Evolutionary conservation across 2,797 vertebrate genomes (phyloP).

Genomic region (Steatocranus sp.): DNA sequence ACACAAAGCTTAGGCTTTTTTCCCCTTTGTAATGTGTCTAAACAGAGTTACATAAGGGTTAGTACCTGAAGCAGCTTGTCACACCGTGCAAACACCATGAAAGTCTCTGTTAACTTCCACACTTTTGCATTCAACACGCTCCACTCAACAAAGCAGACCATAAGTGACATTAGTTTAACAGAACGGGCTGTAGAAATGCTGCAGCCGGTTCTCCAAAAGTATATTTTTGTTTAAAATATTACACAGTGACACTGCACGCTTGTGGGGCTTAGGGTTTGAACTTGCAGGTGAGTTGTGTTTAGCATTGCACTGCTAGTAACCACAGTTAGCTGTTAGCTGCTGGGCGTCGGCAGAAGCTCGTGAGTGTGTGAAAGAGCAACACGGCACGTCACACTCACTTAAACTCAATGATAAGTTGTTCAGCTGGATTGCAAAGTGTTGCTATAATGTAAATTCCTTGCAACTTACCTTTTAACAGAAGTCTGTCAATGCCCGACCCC

Average conservation of each 20-base stretch:
- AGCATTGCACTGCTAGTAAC: background rate
- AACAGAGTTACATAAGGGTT: accelerated
- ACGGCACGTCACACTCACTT: accelerated
- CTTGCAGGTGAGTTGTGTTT: background rate
- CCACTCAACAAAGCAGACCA: background rate
- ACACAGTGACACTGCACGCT: background rate
- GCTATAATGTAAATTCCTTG: background rate
- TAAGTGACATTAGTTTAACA: background rate
- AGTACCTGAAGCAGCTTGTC: background rate
- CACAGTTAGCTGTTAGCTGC: background rate
- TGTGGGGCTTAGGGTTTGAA: background rate
- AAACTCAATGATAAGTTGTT: accelerated
- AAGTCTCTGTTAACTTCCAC: background rate
- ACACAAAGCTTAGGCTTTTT: background rate
- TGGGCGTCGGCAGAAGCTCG: accelerated
- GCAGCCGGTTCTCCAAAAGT: background rate
- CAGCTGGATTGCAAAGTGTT: accelerated
- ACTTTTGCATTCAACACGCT: background rate
- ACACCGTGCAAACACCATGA: no score
- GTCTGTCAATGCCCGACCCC: accelerated
- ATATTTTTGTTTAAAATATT: background rate
- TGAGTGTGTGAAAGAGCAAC: background rate
- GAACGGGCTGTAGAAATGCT: background rate
- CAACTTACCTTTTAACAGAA: constrained; percentile 1
- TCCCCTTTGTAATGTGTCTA: background rate